Evolutionary conservation across 2,888 invertebrate species (phyloP), one percentile per base, ranked within the genome.

Genomic region (Agrochola circellaris): DNA sequence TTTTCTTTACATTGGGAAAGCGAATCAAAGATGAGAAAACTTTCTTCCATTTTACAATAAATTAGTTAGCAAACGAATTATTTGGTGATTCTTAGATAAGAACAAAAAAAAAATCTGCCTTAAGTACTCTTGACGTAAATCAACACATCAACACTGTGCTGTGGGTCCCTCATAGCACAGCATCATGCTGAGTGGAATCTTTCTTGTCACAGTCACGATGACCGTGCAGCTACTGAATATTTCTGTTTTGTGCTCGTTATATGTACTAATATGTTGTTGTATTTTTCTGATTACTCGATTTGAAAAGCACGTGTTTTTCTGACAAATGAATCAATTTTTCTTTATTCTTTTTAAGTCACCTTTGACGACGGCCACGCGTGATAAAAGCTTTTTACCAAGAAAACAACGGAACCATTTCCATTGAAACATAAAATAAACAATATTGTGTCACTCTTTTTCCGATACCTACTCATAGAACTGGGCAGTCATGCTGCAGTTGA

Each of bases 401-500:
- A 62, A 17, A 20, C 15, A 20, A 20, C 7, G 23, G 6, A 42
- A 51, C 17, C 0, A 30, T 34, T 56, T 26, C 15, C 1, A 62
- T 54, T 15, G 15, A 51, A 65, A 51, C 38, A 38, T 34, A 0
- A 23, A 62, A 64, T 13, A 56, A 56, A 58, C 7, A 26, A 64
- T 60, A 60, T 9, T 26, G 20, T 15, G 26, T 11, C 34, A 48
- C 38, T 23, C 0, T 23, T 38, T 54, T 61, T 58, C 38, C 23
- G 15, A 76, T 26, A 66, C 17, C 2, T 48, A 48, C 17, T 15
- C n/a, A 60, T 60, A 56, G 13, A 81, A 61, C 38, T 56, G 51
- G 61, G 71, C 42, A 23, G 58, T n/a, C n/a, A n/a, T 62, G 23
- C 66, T 64, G 71, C 68, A 70, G 48, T 62, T 84, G 76, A 84